Evolutionary conservation across 2,113 vertebrate genomes (phyloP).

Genomic region (Erythrocebus patas): DNA sequence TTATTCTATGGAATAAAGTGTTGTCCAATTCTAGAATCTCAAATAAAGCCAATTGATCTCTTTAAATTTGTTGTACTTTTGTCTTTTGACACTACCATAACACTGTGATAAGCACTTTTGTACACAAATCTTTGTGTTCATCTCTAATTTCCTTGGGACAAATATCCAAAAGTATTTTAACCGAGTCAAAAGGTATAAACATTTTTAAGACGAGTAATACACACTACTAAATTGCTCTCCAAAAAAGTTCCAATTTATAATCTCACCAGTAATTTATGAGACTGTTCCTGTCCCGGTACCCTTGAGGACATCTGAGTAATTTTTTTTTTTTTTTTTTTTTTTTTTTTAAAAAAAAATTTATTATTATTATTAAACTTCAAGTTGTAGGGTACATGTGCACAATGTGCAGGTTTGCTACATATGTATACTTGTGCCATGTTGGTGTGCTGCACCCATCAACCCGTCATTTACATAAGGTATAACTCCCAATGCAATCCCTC

Average conservation of each 20-base stretch:
- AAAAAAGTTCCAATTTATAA: slow-evolving; percentile 33
- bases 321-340: no score
- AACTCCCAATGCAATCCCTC: no score
- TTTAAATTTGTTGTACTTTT: background rate
- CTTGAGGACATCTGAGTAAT: background rate
- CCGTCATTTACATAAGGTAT: no score
- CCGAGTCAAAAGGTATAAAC: background rate
- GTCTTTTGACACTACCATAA: background rate
- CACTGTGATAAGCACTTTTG: background rate
- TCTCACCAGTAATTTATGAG: slow-evolving; percentile 4
- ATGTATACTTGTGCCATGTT: no score
- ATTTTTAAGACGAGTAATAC: slow-evolving; percentile 19
- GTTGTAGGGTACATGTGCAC: no score
- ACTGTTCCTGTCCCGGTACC: background rate
- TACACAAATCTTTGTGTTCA: background rate
- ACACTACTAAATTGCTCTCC: background rate
- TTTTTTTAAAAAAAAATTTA: no score
- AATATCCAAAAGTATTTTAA: background rate
- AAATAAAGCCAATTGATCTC: background rate
- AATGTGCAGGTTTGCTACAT: no score
- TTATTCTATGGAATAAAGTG: background rate
- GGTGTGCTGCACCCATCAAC: no score
- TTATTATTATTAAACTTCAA: no score
- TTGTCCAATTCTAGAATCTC: background rate
- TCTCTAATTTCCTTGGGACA: background rate